A percentile compares a stretch with the other conserved stretches of the same genome.
Conservation (phyloP, 2,797 vertebrate species). For the Psittacula echo region DNA sequence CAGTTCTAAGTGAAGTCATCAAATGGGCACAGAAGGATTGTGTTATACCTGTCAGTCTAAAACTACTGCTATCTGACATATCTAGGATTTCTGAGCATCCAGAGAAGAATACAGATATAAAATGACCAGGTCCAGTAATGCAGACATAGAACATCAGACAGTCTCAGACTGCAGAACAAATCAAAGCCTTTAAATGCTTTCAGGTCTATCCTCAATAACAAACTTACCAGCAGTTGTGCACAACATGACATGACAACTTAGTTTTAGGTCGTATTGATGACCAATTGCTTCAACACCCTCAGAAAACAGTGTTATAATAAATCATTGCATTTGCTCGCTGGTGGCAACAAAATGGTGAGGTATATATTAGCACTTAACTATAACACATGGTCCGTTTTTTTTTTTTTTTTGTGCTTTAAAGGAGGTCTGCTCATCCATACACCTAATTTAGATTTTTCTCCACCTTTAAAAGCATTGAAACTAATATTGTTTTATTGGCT, state of each 20-base stretch:
- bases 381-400: neutral
- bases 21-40: neutral
- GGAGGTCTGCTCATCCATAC: neutral
- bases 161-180: neutral
- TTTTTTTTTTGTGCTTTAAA: neutral
- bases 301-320: neutral
- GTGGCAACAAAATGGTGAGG: neutral
- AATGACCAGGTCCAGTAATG: neutral
- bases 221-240: neutral
- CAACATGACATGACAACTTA: neutral
- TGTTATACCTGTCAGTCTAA: neutral
- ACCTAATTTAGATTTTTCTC: neutral
- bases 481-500: neutral
- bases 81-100: neutral
- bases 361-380: neutral
- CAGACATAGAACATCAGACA: neutral
- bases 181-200: neutral
- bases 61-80: neutral
- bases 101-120: neutral
- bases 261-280: neutral
- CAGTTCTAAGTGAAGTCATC: neutral
- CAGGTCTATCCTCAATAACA: neutral
- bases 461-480: neutral
- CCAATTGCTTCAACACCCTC: neutral
- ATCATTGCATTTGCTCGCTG: neutral